Evolutionary conservation across 2,888 invertebrate genomes (phyloP).

Genomic region (Enchytraeus crypticus): DNA sequence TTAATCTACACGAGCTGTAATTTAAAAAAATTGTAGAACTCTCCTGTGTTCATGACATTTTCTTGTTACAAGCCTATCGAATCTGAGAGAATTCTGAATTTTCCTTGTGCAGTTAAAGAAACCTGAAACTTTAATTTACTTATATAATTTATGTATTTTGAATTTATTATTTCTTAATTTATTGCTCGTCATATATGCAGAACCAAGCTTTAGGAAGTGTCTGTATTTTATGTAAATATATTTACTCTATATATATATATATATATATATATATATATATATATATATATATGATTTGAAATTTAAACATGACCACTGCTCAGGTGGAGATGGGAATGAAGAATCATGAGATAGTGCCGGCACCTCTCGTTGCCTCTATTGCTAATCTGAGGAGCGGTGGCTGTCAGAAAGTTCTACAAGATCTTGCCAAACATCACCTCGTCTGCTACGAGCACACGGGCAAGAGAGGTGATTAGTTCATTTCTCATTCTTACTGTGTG

Average conservation of each 20-base stretch:
- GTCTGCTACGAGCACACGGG: conserved; percentile 88
- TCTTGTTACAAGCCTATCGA: too few species aligned
- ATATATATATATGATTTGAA: not conserved
- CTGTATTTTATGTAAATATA: not conserved
- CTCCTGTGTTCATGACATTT: too few species aligned
- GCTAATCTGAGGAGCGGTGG: conserved; percentile 88
- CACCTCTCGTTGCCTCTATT: conserved; percentile 76
- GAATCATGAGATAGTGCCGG: conserved; percentile 93
- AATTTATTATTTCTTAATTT: too few species aligned
- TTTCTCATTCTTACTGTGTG: too few species aligned
- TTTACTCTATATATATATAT: not conserved
- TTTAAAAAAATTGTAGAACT: too few species aligned
- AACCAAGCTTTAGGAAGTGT: too few species aligned
- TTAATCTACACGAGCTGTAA: too few species aligned
- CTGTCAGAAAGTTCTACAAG: conserved; percentile 78
- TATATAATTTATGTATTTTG: too few species aligned
- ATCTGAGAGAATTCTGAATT: too few species aligned
- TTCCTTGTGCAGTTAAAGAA: too few species aligned
- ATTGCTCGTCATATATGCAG: too few species aligned
- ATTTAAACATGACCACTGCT: not conserved
- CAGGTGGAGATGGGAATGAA: conserved; percentile 99
- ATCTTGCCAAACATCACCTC: conserved; percentile 79
- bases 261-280: not conserved
- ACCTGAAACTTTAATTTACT: too few species aligned
- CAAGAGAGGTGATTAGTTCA: conserved; percentile 54